These are phyloP conservation scores for Coleophora flavipennella DNA, from an alignment of 2,888 invertebrate species.

Conservation along the genomic window DNA sequence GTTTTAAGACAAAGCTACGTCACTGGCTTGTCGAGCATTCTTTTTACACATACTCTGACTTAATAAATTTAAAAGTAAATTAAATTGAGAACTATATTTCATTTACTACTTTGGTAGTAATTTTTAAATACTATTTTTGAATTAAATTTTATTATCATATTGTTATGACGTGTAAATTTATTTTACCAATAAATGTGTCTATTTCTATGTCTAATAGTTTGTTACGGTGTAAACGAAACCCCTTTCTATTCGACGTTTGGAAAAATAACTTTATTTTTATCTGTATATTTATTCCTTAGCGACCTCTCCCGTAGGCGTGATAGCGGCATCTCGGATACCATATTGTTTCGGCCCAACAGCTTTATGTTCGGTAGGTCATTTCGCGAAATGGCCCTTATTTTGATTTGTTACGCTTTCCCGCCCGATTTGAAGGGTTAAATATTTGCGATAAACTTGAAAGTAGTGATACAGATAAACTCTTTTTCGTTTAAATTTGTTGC, in stretches of 20 bases:
- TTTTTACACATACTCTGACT: too few species aligned
- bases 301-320: slow-evolving; percentile 35
- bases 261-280: slow-evolving; percentile 67
- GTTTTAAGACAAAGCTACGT: too few species aligned
- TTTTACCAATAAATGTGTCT: too few species aligned
- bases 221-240: slow-evolving; percentile 33
- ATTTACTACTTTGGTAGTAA: background rate
- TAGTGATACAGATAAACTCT: too few species aligned
- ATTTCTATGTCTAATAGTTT: slow-evolving; percentile 2
- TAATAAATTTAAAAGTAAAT: too few species aligned
- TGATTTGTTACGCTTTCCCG: slow-evolving; percentile 19
- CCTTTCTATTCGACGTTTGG: slow-evolving; percentile 45
- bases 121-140: background rate
- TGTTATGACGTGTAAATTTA: too few species aligned
- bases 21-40: too few species aligned
- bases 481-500: too few species aligned
- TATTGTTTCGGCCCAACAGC: slow-evolving; percentile 32
- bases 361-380: slow-evolving; percentile 40
- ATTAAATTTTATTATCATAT: background rate
- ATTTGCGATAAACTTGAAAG: too few species aligned
- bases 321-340: slow-evolving; percentile 46
- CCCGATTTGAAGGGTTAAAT: too few species aligned
- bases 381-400: slow-evolving; percentile 21
- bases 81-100: background rate
- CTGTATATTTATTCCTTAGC: slow-evolving; percentile 54